Evolutionary conservation across 2,888 invertebrate species (phyloP).

Genomic region (Pantelozetes paolii): DNA sequence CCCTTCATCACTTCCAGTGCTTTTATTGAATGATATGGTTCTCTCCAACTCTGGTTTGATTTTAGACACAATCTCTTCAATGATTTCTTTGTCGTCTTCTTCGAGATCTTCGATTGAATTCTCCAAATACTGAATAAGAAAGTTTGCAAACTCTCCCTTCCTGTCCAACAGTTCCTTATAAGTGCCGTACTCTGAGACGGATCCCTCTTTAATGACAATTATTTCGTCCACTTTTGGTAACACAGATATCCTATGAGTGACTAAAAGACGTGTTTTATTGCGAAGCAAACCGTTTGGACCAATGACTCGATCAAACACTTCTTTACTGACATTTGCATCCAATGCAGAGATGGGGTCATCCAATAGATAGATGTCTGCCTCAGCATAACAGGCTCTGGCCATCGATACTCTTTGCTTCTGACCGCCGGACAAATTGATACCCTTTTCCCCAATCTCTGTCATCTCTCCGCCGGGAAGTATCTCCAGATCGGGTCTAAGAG

Average conservation of each 20-base stretch:
- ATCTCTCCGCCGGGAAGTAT: conserved; percentile 56
- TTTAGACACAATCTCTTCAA: conserved; percentile 31
- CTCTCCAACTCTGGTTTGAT: conserved; percentile 15
- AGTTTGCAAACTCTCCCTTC: conserved; percentile 60
- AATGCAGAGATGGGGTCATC: conserved; percentile 60
- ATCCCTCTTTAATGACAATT: conserved; percentile 78
- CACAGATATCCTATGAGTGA: conserved; percentile 91
- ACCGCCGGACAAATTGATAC: conserved; percentile 55
- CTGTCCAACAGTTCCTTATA: conserved; percentile 81
- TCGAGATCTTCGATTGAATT: conserved; percentile 17
- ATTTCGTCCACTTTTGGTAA: conserved; percentile 84
- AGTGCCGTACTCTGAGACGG: conserved; percentile 79
- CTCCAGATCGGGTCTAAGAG: conserved; percentile 55
- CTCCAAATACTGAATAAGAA: conserved; percentile 54
- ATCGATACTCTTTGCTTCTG: conserved; percentile 55
- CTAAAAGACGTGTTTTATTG: conserved; percentile 73
- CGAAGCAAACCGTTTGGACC: conserved; percentile 55
- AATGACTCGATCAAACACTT: conserved; percentile 57
- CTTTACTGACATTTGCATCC: conserved; percentile 55
- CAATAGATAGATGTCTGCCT: conserved; percentile 55
- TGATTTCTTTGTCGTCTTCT: conserved; percentile 5
- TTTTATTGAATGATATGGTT: conserved; percentile 11
- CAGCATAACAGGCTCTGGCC: conserved; percentile 49
- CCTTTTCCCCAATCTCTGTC: conserved; percentile 58
- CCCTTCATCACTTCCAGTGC: conserved; percentile 29